Base-by-base conservation (phyloP, 2,797 vertebrate genomes). In the Parauchenoglanis punctatus region DNA sequence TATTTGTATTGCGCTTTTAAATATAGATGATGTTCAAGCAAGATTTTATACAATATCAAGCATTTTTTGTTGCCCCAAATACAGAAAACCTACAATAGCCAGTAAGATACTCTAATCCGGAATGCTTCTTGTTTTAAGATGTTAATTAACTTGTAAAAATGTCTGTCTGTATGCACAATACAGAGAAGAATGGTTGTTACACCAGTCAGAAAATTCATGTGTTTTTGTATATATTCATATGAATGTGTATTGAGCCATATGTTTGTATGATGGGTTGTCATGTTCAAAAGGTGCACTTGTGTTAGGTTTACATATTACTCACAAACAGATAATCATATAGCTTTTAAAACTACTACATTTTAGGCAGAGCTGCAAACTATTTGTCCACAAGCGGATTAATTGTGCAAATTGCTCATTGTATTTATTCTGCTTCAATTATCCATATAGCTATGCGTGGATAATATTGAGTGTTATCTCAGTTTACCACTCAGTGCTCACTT, bases 281-380 rank as follows among this genome's bases (percentile, higher is more conserved):
- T 93, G 70, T 93, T 92, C 86, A 91, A 93, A 93, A 93, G 94
- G 93, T 94, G 94, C 94, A 94, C 90, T 93, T 90, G 91, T 93
- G 91, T 92, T 91, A 91, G 87, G 93, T 93, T 93, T 91, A 92
- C 92, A 89, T 81, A 61, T 92, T 87, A 67, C 49, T 89, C 89
- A 87, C 89, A 83, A n/a, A 52, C 28, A 52, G 18, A 56, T 15
- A n/a, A 85, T 63, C 84, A n/a, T 1, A 52, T 28, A 75, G 59
- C 54, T 81, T 31, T 52, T 49, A 63, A 77, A 68, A 13, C 49
- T 44, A 73, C 54, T 83, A n/a, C 78, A 54, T 83, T 89, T 85
- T 46, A 70, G 52, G 59, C 49, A 87, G 65, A 6, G 44, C 77
- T 85, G 25, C 54, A 70, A 40, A 81, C 59, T 25, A 72, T 52